These are phyloP conservation scores for Sebastes oblongus DNA, from an alignment of 2,797 vertebrate species.

Conservation along the genomic window DNA sequence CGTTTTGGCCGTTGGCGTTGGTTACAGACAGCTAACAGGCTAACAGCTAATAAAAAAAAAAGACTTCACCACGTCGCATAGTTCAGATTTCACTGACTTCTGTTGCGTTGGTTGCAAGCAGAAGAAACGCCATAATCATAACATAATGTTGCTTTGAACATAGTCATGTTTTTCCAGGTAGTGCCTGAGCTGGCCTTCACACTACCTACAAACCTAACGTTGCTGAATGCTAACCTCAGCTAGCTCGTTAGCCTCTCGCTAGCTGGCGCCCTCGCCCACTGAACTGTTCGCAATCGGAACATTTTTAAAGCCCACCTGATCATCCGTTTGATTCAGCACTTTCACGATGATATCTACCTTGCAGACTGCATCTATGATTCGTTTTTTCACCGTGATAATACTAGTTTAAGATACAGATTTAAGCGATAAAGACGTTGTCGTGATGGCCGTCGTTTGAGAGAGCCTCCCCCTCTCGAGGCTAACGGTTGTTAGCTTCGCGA, in stretches of 20 bases:
- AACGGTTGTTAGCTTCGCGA: slow-evolving; percentile 57
- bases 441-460: slow-evolving; percentile 76
- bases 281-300: slow-evolving; percentile 11
- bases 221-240: slow-evolving; percentile 57
- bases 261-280: slow-evolving; percentile 70
- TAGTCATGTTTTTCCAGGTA: neutral
- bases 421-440: slow-evolving; percentile 68
- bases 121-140: accelerated
- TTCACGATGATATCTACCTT: accelerated
- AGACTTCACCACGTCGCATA: neutral
- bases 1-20: slow-evolving; percentile 15
- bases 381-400: neutral
- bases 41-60: slow-evolving; percentile 30
- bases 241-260: slow-evolving; percentile 21
- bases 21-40: slow-evolving; percentile 30
- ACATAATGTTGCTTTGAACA: neutral
- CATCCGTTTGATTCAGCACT: neutral
- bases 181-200: slow-evolving; percentile 32
- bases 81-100: accelerated
- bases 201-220: slow-evolving; percentile 11
- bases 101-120: neutral
- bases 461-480: slow-evolving; percentile 74
- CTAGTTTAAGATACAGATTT: slow-evolving; percentile 41
- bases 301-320: neutral
- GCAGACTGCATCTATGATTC: neutral